Evolutionary conservation across 2,113 vertebrate species (phyloP).

Genomic region (Microcebus griseorufus): DNA sequence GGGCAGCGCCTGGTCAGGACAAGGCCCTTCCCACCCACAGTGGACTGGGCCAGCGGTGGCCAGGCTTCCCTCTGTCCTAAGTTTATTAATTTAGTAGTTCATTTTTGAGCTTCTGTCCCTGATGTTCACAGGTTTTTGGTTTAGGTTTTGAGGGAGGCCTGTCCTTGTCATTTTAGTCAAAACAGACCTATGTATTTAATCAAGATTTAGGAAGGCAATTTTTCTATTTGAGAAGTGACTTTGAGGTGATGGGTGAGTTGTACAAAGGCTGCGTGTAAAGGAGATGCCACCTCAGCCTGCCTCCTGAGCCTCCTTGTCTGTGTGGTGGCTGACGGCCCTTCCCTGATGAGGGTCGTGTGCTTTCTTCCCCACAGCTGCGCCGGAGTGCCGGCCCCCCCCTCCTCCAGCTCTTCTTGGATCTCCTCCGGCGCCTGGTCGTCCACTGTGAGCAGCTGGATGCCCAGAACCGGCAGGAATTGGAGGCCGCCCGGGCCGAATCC

Average conservation of each 20-base stretch:
- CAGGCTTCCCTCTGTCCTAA: fast-evolving
- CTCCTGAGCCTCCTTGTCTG: background rate
- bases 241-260: background rate
- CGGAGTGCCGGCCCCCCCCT: constrained; percentile 80
- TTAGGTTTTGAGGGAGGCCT: background rate
- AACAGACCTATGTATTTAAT: background rate
- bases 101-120: background rate
- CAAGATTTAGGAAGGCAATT: background rate
- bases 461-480: constrained; percentile 49
- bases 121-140: background rate
- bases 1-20: fast-evolving
- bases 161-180: background rate
- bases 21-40: fast-evolving
- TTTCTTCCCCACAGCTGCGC: constrained; percentile 83
- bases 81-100: background rate
- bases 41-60: fast-evolving
- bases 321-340: background rate
- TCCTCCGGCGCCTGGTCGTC: constrained; percentile 85
- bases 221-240: background rate
- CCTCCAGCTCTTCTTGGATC: constrained; percentile 83
- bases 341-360: background rate
- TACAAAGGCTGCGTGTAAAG: fast-evolving
- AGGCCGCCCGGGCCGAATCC: constrained; percentile 64
- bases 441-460: constrained; percentile 77
- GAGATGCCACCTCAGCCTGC: background rate